Base-by-base conservation (phyloP, 2,888 invertebrate genomes). In the Cylindroiulus punctatus region DNA sequence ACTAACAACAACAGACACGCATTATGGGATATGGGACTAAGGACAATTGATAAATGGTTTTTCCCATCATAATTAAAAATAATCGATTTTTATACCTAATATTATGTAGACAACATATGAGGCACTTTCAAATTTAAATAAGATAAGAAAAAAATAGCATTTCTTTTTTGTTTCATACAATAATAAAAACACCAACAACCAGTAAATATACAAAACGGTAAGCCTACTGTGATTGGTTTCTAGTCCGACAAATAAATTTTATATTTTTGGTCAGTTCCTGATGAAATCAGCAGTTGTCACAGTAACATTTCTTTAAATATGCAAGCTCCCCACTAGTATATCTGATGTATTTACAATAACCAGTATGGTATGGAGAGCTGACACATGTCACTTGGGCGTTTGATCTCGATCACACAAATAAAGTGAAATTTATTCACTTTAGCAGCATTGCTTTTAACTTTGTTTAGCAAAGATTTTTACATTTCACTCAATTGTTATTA, bases 71-170 rank as follows among this genome's bases (percentile, higher is more conserved):
- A 65, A 65, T 65, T 65, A 65, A 65, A 65, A 65, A 65, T 65
- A 65, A 65, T 65, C 26, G 65, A 65, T 65, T 65, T n/a, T 65
- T 65, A 65, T 65, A 65, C 65, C n/a, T 65, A 65, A 65, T 65
- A 65, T 65, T 65, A 65, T 65, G 65, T 65, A 65, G 65, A 65
- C 65, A 65, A 65, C 65, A 65, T 65, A 65, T 65, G 65, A 65
- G 65, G 65, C 65, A 65, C 65, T 65, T 65, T 65, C 65, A 65
- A 65, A 65, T 65, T 65, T 65, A 65, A 65, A 65, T 65, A 65
- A 65, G 65, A 65, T 22, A 65, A 57, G 57, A 26, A 65, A 65
- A 65, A 65, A 65, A 65, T 65, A 52, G n/a, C n/a, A 65, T 19
- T 26, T 26, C n/a, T 65, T 65, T 2, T 65, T 65, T 65, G 19